Evolutionary conservation across 2,888 invertebrate species (phyloP).

Genomic region (Caenorhabditis wallacei): DNA sequence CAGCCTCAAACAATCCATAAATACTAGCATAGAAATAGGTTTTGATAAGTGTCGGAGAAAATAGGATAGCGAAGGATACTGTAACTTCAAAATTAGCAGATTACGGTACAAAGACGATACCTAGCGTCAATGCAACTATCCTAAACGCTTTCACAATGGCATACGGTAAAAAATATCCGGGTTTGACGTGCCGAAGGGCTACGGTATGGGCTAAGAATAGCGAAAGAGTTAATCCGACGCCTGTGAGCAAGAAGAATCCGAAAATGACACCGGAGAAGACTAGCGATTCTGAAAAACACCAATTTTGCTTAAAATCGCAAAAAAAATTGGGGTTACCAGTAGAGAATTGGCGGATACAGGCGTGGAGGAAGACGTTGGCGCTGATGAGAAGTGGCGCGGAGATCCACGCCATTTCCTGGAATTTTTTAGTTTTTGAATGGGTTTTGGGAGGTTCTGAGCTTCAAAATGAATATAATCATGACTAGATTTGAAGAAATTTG

Average conservation of each 20-base stretch:
- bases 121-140: slow-evolving; percentile 40
- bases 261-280: slow-evolving; percentile 65
- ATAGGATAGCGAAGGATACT: slow-evolving; percentile 70
- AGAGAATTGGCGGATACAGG: slow-evolving; percentile 65
- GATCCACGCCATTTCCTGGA: slow-evolving; percentile 72
- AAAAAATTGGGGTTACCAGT: slow-evolving; percentile 22
- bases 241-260: slow-evolving; percentile 66
- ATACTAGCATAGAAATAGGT: slow-evolving; percentile 72
- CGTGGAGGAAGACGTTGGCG: slow-evolving; percentile 71
- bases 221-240: slow-evolving; percentile 59
- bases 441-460: not conserved
- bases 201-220: slow-evolving; percentile 66
- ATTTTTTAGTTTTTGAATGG: too few relatives aligned
- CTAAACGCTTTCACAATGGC: slow-evolving; percentile 55
- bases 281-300: slow-evolving; percentile 58
- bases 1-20: slow-evolving; percentile 69
- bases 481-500: not conserved
- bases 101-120: too few relatives aligned
- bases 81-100: slow-evolving; percentile 15
- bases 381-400: slow-evolving; percentile 69
- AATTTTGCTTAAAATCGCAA: not conserved
- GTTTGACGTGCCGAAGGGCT: slow-evolving; percentile 56
- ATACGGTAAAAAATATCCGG: slow-evolving; percentile 69
- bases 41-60: slow-evolving; percentile 70
- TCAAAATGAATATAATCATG: not conserved